Conservation (phyloP, 2,888 invertebrate genomes). For the Caenorhabditis sp. region DNA sequence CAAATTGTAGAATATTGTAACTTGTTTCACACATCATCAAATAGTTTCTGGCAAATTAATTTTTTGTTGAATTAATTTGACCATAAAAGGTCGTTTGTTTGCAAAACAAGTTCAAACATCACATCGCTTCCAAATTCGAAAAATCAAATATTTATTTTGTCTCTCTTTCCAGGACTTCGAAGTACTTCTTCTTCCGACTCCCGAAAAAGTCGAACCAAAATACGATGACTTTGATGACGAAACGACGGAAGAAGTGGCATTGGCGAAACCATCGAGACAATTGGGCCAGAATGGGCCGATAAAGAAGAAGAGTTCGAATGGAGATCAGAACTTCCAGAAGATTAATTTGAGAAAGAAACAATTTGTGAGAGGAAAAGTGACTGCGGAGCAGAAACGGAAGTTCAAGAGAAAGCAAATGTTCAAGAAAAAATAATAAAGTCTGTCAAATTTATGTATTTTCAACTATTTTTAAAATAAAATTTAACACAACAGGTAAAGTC, state of each 20-base stretch:
- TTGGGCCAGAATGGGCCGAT: constrained; percentile 1
- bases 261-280: constrained; percentile 29
- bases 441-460: too few species aligned
- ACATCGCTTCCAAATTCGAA: neutral
- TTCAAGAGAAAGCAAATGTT: constrained; percentile 49
- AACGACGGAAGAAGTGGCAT: constrained; percentile 23
- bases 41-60: neutral
- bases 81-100: constrained; percentile 1
- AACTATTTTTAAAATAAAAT: neutral
- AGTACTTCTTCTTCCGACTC: neutral
- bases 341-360: constrained; percentile 56
- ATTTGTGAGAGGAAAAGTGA: constrained; percentile 53
- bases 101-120: neutral
- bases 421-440: constrained; percentile 35
- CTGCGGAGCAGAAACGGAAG: constrained; percentile 52
- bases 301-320: constrained; percentile 6
- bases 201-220: constrained; percentile 11
- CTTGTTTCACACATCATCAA: neutral
- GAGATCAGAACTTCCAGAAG: constrained; percentile 50
- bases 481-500: too few species aligned
- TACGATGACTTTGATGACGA: constrained; percentile 43
- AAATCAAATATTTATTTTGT: neutral
- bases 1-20: too few species aligned
- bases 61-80: constrained; percentile 1
- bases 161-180: neutral